These are phyloP conservation scores for Clepsis dumicolana DNA, from an alignment of 2,888 invertebrate genomes.

Conservation along the genomic window DNA sequence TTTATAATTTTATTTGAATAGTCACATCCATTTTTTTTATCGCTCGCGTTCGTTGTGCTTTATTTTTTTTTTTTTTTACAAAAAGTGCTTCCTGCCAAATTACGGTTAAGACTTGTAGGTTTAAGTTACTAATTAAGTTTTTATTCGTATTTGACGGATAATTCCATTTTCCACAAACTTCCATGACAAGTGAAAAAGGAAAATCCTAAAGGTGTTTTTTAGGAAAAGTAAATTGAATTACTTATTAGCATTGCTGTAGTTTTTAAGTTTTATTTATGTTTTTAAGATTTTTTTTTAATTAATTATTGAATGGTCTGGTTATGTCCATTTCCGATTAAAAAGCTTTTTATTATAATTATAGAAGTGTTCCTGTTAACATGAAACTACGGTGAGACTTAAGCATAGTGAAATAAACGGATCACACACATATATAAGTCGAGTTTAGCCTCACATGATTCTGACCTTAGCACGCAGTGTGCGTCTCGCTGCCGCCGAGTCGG, in stretches of 20 bases:
- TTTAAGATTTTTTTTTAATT: constrained; percentile 3
- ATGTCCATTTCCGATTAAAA: too few species aligned
- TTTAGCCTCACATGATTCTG: too few species aligned
- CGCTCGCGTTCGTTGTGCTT: constrained; percentile 41
- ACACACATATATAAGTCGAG: too few species aligned
- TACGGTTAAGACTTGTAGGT: constrained; percentile 29
- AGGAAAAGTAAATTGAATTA: background rate
- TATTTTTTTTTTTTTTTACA: constrained; percentile 30
- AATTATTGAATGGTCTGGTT: too few species aligned
- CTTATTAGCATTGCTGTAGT: too few species aligned
- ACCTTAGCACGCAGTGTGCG: too few species aligned
- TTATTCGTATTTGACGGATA: background rate
- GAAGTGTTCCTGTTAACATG: too few species aligned
- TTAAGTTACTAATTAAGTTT: constrained; percentile 25
- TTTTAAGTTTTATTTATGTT: background rate
- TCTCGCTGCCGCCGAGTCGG: too few species aligned
- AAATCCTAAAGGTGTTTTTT: background rate
- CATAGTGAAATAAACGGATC: too few species aligned
- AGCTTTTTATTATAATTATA: too few species aligned
- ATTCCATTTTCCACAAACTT: background rate
- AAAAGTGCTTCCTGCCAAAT: constrained; percentile 42
- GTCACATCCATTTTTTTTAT: constrained; percentile 73
- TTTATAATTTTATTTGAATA: constrained; percentile 57
- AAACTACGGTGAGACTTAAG: too few species aligned
- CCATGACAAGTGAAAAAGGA: background rate